phyloP scores from a whole-genome alignment of 2,888 invertebrate species.

The Campoplex capitator region DNA sequence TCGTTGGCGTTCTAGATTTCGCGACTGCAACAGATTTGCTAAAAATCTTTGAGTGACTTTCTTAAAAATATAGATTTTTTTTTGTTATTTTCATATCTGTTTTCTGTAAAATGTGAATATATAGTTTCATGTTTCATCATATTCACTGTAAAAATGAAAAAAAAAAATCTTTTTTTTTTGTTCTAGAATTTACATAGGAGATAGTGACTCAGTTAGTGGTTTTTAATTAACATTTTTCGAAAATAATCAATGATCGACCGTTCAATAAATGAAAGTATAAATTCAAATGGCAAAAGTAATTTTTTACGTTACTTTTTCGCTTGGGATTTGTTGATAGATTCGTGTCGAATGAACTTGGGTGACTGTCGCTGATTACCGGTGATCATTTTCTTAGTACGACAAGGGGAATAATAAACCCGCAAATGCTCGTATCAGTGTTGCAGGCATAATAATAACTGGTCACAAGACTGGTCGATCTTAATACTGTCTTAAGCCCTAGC shows the following conservation, averaged over 20 bases:
- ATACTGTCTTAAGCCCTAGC: conserved; percentile 84
- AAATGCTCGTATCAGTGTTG: conserved; percentile 40
- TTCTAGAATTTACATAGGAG: no score
- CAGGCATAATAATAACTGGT: conserved; percentile 70
- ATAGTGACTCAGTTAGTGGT: no score
- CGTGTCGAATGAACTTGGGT: neutral
- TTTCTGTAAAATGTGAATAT: neutral
- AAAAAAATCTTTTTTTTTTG: neutral
- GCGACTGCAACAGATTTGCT: no score
- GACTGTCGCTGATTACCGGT: conserved; percentile 27
- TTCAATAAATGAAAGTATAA: no score
- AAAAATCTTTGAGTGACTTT: no score
- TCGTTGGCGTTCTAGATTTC: no score
- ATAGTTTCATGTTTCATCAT: neutral
- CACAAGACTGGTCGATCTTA: conserved; percentile 81
- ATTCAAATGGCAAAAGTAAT: neutral
- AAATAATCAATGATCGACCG: no score
- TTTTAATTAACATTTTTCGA: no score
- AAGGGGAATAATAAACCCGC: conserved; percentile 37
- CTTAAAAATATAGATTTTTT: no score
- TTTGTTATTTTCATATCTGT: no score
- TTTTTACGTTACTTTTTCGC: neutral
- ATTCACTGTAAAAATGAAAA: neutral
- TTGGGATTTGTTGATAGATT: neutral
- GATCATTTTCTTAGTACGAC: conserved; percentile 24